A percentile compares a stretch with the other conserved stretches of the same genome.
phyloP scores from a whole-genome alignment of 2,113 vertebrate genomes.

The Lampris megalopsis region DNA sequence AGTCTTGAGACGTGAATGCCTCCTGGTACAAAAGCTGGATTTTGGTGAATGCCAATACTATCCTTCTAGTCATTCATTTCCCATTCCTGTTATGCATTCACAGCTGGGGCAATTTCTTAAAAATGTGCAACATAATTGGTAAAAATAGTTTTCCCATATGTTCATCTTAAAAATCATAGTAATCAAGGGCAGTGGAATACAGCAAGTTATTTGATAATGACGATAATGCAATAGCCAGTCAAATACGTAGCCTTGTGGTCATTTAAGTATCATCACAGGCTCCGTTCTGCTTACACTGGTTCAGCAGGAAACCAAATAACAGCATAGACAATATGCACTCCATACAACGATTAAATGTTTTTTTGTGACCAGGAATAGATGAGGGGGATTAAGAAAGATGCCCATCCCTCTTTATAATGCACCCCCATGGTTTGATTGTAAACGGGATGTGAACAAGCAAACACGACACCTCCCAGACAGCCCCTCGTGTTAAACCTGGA shows the following conservation, averaged over 20 bases:
- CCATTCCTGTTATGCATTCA: too few species aligned
- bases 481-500: slow-evolving; percentile 27
- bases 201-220: too few species aligned
- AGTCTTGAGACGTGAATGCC: slow-evolving; percentile 42
- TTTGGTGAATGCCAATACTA: slow-evolving; percentile 56
- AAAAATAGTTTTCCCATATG: too few species aligned
- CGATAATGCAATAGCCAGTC: slow-evolving; percentile 3
- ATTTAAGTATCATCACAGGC: not conserved
- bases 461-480: slow-evolving; percentile 13
- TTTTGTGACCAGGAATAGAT: slow-evolving; percentile 29
- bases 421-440: slow-evolving; percentile 34
- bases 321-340: not conserved
- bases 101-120: too few species aligned
- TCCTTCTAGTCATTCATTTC: not conserved
- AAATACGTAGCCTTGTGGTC: slow-evolving; percentile 18
- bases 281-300: too few species aligned
- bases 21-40: slow-evolving; percentile 60
- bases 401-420: slow-evolving; percentile 19
- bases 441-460: slow-evolving; percentile 23
- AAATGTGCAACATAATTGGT: too few species aligned
- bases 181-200: too few species aligned
- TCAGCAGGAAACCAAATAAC: too few species aligned
- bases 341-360: slow-evolving; percentile 17
- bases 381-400: slow-evolving; percentile 21
- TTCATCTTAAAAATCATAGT: too few species aligned